phyloP scores from a whole-genome alignment of 2,888 invertebrate genomes.

The Sicus ferrugineus region DNA sequence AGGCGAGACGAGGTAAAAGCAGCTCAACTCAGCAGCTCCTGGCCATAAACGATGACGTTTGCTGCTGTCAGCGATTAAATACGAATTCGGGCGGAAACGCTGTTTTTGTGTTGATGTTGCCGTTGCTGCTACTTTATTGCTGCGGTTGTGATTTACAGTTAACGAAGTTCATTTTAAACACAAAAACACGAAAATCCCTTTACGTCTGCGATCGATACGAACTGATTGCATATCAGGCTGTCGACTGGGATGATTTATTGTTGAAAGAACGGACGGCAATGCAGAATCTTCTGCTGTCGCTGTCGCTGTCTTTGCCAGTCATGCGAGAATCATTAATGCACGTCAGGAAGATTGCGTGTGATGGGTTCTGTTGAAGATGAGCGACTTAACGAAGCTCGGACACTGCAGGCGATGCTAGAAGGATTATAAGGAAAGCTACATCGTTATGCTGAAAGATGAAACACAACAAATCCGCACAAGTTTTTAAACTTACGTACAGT shows the following conservation, averaged over 20 bases:
- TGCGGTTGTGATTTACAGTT: background rate
- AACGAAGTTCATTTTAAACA: background rate
- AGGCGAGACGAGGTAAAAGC: background rate
- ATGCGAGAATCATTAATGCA: background rate
- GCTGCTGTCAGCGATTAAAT: background rate
- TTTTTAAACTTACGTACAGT: too few species aligned
- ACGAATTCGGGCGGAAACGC: background rate
- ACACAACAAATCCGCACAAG: too few species aligned
- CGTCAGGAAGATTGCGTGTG: too few species aligned
- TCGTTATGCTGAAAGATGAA: too few species aligned
- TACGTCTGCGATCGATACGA: background rate
- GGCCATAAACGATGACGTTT: background rate
- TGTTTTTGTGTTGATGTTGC: background rate
- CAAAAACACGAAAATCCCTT: conserved; percentile 11
- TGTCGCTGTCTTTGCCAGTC: background rate
- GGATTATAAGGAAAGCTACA: too few species aligned
- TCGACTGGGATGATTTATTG: background rate
- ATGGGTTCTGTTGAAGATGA: too few species aligned
- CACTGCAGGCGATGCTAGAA: too few species aligned
- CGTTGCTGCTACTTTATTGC: background rate
- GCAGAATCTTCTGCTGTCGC: background rate
- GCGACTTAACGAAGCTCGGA: too few species aligned
- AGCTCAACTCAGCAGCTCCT: background rate
- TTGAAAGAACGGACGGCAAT: background rate
- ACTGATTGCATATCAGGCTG: background rate